Percentiles rank a stretch among this genome's conserved stretches.
Evolutionary conservation across 2,113 vertebrate genomes (phyloP).

Genomic region (Cynopterus brachyotis): DNA sequence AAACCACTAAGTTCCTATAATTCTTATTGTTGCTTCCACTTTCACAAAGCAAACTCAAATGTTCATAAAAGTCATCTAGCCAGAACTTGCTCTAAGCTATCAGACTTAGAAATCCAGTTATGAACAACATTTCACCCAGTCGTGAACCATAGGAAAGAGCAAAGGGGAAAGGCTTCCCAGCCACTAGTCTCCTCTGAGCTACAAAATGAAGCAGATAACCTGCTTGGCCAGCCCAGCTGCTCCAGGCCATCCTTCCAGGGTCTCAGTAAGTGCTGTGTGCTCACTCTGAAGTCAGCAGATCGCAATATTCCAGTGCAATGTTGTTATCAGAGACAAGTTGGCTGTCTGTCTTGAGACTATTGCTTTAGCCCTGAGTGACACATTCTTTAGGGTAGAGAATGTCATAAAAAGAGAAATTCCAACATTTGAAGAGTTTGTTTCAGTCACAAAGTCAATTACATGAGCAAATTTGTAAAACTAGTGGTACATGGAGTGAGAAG

Average conservation of each 20-base stretch:
- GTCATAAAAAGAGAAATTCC: slow-evolving; percentile 34
- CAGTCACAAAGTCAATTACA: slow-evolving; percentile 30
- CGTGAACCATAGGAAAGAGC: background rate
- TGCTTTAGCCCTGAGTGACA: slow-evolving; percentile 25
- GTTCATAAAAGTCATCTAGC: background rate
- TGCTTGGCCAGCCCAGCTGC: background rate
- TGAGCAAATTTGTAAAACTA: background rate
- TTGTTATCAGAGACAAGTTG: background rate
- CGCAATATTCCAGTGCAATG: background rate
- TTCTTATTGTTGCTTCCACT: slow-evolving; percentile 23
- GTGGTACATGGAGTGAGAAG: background rate
- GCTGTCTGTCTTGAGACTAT: background rate
- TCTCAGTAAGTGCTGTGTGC: background rate
- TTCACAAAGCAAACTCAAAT: slow-evolving; percentile 51
- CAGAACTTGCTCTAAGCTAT: slow-evolving; percentile 25
- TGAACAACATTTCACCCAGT: background rate
- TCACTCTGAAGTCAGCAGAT: background rate
- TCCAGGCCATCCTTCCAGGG: background rate
- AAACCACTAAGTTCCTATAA: background rate
- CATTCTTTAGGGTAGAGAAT: slow-evolving; percentile 8
- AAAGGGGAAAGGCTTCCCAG: background rate
- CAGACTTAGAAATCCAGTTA: slow-evolving; percentile 8
- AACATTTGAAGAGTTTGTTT: slow-evolving; percentile 22
- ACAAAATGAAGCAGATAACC: background rate
- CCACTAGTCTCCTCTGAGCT: background rate